Percentiles rank a stretch among this genome's conserved stretches.
These are phyloP conservation scores for Leptodon cayanensis DNA, from an alignment of 2,797 vertebrate species.

Conservation along the genomic window DNA sequence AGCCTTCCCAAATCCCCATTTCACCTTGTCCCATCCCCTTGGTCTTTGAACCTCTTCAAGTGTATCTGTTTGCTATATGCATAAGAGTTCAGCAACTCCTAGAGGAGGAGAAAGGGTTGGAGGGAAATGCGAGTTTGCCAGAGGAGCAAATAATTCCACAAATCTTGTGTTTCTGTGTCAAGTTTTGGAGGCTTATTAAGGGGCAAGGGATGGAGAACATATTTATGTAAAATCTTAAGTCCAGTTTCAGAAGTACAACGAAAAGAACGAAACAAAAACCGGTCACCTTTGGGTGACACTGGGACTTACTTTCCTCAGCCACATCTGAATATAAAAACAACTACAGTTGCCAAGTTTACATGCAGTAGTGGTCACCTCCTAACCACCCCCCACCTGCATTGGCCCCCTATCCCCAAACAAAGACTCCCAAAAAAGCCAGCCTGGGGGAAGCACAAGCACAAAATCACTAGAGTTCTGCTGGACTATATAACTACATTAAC, in stretches of 20 bases:
- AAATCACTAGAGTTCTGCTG: background rate
- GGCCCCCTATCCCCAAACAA: background rate
- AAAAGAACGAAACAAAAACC: background rate
- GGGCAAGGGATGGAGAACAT: background rate
- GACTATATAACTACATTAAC: background rate
- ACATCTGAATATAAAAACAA: background rate
- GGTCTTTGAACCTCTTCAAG: background rate
- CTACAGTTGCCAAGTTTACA: background rate
- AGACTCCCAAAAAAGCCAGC: background rate
- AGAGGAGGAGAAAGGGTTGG: background rate
- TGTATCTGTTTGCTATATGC: background rate
- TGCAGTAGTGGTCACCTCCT: background rate
- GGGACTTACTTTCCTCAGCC: background rate
- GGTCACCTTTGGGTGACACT: background rate
- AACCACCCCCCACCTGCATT: background rate
- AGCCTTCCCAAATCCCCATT: background rate
- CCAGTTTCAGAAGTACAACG: background rate
- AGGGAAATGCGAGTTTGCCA: background rate
- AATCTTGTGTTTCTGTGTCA: background rate
- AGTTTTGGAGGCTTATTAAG: background rate
- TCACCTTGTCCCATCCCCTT: background rate
- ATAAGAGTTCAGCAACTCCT: background rate
- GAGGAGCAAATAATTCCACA: background rate
- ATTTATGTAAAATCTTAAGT: background rate
- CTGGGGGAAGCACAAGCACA: fast-evolving